phyloP scores from a whole-genome alignment of 2,113 vertebrate species.

The Paramormyrops kingsleyae region DNA sequence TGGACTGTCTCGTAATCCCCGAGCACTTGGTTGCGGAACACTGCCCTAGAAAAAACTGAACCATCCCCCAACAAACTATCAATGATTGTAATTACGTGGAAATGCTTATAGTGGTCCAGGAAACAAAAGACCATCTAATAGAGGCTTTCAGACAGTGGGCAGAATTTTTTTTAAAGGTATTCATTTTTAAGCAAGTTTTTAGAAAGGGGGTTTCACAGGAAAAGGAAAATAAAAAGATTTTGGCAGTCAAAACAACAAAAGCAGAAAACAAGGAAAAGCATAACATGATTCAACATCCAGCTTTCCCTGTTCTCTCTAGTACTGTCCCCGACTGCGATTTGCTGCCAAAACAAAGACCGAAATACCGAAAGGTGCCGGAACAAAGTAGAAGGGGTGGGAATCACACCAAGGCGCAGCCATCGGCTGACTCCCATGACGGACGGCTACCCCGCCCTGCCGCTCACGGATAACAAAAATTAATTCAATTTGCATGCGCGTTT shows the following conservation, averaged over 20 bases:
- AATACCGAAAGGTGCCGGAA: neutral
- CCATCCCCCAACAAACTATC: neutral
- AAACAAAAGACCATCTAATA: neutral
- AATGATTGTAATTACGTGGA: neutral
- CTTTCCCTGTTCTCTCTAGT: neutral
- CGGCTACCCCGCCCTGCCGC: neutral
- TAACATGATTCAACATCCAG: neutral
- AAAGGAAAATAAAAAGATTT: neutral
- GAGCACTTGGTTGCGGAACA: neutral
- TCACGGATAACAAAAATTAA: neutral
- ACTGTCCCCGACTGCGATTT: neutral
- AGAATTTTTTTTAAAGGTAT: neutral
- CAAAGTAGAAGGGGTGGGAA: neutral
- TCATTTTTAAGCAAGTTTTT: neutral
- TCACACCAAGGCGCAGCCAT: neutral
- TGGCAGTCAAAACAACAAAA: neutral
- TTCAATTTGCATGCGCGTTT: neutral
- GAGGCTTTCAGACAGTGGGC: neutral
- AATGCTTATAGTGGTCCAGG: neutral
- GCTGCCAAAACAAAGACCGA: neutral
- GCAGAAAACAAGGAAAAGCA: neutral
- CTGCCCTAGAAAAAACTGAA: neutral
- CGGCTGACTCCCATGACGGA: neutral
- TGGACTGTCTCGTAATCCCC: neutral
- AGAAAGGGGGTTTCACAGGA: neutral